Evolutionary conservation across 2,113 vertebrate genomes (phyloP).

Genomic region (Cricetomys ansorgei): DNA sequence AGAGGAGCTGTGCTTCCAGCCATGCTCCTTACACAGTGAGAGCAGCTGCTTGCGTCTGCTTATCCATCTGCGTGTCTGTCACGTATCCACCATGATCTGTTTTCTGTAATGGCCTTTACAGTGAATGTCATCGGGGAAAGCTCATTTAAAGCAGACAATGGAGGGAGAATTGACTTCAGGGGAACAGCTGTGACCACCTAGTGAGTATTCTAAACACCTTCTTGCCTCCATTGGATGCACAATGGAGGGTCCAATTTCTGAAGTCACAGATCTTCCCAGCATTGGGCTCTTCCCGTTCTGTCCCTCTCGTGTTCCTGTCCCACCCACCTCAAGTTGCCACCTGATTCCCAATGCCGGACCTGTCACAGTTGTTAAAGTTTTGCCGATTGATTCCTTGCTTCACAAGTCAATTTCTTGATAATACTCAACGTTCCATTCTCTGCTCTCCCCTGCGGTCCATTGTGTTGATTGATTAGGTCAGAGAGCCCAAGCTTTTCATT

Average conservation of each 20-base stretch:
- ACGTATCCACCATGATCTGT: background rate
- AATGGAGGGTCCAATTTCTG: background rate
- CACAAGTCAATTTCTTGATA: slow-evolving; percentile 71
- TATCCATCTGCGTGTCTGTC: background rate
- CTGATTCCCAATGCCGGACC: background rate
- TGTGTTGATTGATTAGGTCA: slow-evolving; percentile 80
- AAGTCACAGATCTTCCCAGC: background rate
- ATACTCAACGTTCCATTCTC: slow-evolving; percentile 59
- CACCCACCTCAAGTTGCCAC: background rate
- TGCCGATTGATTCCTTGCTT: slow-evolving; percentile 61
- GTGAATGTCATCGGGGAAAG: background rate
- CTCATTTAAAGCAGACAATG: background rate
- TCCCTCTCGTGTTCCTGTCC: background rate
- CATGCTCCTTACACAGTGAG: background rate
- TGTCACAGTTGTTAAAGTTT: slow-evolving; percentile 55
- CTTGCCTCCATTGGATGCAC: background rate
- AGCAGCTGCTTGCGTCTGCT: background rate
- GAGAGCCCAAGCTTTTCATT: slow-evolving; percentile 77
- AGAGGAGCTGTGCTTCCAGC: background rate
- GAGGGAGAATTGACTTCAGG: background rate
- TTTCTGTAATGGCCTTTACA: background rate
- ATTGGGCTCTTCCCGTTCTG: background rate
- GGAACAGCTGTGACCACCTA: background rate
- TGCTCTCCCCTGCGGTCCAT: slow-evolving; percentile 52
- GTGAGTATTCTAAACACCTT: background rate